phyloP scores from a whole-genome alignment of 1,140 invertebrate genomes.

The Drosophila asahinai region DNA sequence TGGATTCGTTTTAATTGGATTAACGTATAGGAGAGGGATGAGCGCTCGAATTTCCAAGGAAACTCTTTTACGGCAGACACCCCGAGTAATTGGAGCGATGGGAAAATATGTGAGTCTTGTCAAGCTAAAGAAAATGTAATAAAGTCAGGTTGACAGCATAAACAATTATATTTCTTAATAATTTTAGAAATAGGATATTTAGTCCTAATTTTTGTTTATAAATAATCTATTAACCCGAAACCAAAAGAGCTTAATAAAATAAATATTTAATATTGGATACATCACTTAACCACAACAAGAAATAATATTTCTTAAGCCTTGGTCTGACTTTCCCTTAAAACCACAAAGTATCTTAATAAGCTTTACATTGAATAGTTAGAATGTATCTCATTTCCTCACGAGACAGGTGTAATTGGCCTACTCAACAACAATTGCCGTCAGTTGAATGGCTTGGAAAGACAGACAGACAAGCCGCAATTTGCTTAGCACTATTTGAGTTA shows the following conservation, averaged over 20 bases:
- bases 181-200: too few relatives aligned
- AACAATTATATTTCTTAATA: too few relatives aligned
- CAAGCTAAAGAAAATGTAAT: too few relatives aligned
- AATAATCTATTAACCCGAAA: too few relatives aligned
- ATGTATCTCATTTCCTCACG: neutral
- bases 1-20: constrained; percentile 67
- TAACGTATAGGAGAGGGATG: constrained; percentile 45
- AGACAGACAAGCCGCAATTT: constrained; percentile 42
- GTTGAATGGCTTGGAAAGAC: neutral
- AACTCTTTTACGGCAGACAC: constrained; percentile 14
- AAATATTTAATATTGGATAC: too few relatives aligned
- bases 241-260: too few relatives aligned
- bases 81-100: neutral
- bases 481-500: constrained; percentile 45
- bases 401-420: constrained; percentile 15
- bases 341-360: neutral
- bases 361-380: neutral
- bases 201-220: too few relatives aligned
- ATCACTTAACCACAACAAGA: neutral
- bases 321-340: neutral
- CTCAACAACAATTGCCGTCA: constrained; percentile 16
- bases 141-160: too few relatives aligned
- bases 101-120: neutral
- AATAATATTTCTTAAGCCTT: neutral
- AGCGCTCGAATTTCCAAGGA: constrained; percentile 31